These are phyloP conservation scores for Helicoverpa armigera DNA, from an alignment of 1,140 invertebrate genomes.

Conservation along the genomic window DNA sequence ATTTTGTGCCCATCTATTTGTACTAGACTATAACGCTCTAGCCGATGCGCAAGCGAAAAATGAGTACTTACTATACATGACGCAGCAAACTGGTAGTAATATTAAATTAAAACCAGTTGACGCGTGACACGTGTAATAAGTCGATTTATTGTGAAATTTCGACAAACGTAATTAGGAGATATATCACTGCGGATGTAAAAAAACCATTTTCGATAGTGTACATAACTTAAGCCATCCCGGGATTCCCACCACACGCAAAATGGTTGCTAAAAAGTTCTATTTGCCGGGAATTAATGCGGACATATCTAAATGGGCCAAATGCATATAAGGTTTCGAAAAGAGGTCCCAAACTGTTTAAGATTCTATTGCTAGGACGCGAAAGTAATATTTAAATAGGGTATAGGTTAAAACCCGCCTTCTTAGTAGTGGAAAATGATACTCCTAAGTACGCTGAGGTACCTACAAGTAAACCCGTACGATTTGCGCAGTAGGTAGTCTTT, in stretches of 20 bases:
- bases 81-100: not conserved
- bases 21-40: conserved; percentile 14
- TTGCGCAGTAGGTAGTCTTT: too few relatives aligned
- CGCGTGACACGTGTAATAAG: not conserved
- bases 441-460: too few relatives aligned
- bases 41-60: not conserved
- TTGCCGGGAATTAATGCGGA: not conserved
- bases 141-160: conserved; percentile 18
- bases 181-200: conserved; percentile 6
- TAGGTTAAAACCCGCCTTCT: too few relatives aligned
- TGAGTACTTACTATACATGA: not conserved
- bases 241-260: not conserved
- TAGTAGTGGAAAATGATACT: too few relatives aligned
- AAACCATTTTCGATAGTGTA: not conserved
- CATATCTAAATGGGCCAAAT: not conserved
- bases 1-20: conserved; percentile 7
- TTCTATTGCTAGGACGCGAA: too few relatives aligned
- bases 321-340: not conserved
- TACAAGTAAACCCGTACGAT: too few relatives aligned
- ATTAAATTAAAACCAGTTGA: not conserved
- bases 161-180: conserved; percentile 15
- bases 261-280: not conserved
- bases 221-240: conserved; percentile 30
- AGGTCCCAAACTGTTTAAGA: too few relatives aligned
- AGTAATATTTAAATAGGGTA: too few relatives aligned